Base-by-base conservation (phyloP, 2,888 invertebrate genomes). In the Napeogenes sylphis region DNA sequence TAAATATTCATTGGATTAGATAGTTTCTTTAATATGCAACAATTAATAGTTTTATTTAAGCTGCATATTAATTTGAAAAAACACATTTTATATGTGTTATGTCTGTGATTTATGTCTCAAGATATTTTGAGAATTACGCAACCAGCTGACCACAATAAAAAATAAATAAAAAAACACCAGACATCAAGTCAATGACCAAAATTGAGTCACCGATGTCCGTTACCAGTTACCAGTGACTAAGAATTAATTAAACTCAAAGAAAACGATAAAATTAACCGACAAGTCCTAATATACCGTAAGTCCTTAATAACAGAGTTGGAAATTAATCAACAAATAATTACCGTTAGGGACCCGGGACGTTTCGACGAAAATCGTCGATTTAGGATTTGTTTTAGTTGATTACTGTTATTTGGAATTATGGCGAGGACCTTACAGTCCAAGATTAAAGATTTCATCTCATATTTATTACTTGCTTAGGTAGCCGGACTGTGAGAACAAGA, bases 161-260 rank as follows among this genome's bases (percentile, higher is more conserved):
- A 21, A 21, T 64, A 65, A 64, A 59, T 58, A 65, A 68, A 62
- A 67, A 65, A 69, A 58, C 60, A 57, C 2, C 4, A 56, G 57
- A 62, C 57, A 64, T 70, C 67, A 70, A 70, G 64, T 77, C 79
- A 76, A 68, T 75, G 72, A 69, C 67, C 70, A 70, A 62, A 59
- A 62, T 77, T 87, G 85, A 89, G 74, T 87, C 89, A 89, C 73
- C 74, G 68, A 70, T 72, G 75, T 71, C 87, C 84, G 87, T 86
- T 88, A 87, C 81, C 78, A 74, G 87, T 86, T 88, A 87, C 81
- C 78, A 74, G 79, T 87, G 87, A 89, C 78, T 86, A 87, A 88
- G 81, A 85, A 87, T 83, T 87, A 88, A 90, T 90, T 89, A 88
- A 87, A 82, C 74, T 71, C 68, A 69, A 72, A 76, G 70, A 77